Evolutionary conservation across 2,113 vertebrate species (phyloP), one percentile per base, ranked within the genome.

Genomic region (Carassius auratus): DNA sequence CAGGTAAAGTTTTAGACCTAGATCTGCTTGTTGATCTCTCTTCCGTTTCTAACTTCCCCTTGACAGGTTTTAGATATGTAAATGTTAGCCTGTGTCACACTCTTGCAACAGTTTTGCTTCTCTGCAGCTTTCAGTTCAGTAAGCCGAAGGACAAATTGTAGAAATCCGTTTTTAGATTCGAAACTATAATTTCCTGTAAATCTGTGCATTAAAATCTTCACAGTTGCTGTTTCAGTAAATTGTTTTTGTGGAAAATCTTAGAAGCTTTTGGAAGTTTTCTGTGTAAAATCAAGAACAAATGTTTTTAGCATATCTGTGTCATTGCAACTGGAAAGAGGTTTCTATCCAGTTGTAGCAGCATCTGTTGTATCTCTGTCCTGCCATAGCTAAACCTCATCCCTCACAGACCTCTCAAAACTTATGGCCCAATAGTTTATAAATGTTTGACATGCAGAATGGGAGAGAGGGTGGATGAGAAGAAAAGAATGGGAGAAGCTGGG

Each of bases 11-110:
- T 45, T 78, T 21, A 36, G 38, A 7, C 5, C 45, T 83, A 87
- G 30, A 84, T 87, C 86, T 77, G 66, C 45, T 81, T 64, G 57
- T 23, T 50, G 33, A 52, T 13, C 36, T 61, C 69, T 79, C 87
- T 90, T 88, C 89, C 87, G 26, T 57, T 89, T 88, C 84, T 84
- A 30, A 74, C 77, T 71, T 81, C 81, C 75, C 68, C 68, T 84
- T 62, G 23, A 87, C 45, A 81, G 76, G n/a, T 69, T 82, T 52
- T 45, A 69, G 61, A 69, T 19, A 55, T 5, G 45, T 23, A 42
- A 73, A 64, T 55, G 45, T 26, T 52, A n/a, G 6, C 8, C 26
- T 69, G 30, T 13, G 19, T 38, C 8, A 8, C 2, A 21, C n/a
- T 83, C 38, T 69, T 8, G 17, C 10, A 38, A 19, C 17, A 57